Percentiles rank a stretch among this genome's conserved stretches.
Conservation (phyloP, 2,888 invertebrate species). For the Orthosia gracilis region DNA sequence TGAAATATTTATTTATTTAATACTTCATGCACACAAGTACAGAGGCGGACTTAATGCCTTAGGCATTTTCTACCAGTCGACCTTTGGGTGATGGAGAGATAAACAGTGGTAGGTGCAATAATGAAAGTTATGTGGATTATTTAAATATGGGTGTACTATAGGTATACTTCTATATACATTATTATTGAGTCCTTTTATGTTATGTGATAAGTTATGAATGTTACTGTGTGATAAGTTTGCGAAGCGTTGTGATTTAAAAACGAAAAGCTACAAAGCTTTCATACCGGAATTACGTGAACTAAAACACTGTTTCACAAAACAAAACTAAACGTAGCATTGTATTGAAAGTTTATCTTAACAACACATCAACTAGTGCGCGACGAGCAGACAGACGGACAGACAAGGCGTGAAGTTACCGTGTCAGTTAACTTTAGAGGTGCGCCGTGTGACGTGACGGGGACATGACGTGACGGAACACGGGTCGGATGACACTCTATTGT, state of each 20-base stretch:
- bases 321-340: conserved; percentile 18
- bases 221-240: no score
- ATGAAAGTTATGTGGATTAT: no score
- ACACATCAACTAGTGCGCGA: conserved; percentile 52
- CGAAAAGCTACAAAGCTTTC: not conserved
- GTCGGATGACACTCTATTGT: conserved; percentile 48
- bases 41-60: no score
- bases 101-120: no score
- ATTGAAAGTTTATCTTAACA: conserved; percentile 31
- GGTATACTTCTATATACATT: no score
- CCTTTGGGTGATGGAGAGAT: no score
- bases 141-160: no score
- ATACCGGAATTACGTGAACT: not conserved
- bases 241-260: no score
- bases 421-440: conserved; percentile 53
- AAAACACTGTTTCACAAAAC: conserved; percentile 3
- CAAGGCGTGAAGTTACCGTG: conserved; percentile 62
- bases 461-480: conserved; percentile 28
- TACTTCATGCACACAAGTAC: no score
- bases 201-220: not conserved
- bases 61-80: no score
- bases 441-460: conserved; percentile 25
- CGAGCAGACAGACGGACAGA: conserved; percentile 60
- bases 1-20: no score
- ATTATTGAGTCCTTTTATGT: no score